Evolutionary conservation across 92 coral and sea anemone genomes (phyloP), one percentile per base, ranked within the genome.

Genomic region (Pocillopora grandis): DNA sequence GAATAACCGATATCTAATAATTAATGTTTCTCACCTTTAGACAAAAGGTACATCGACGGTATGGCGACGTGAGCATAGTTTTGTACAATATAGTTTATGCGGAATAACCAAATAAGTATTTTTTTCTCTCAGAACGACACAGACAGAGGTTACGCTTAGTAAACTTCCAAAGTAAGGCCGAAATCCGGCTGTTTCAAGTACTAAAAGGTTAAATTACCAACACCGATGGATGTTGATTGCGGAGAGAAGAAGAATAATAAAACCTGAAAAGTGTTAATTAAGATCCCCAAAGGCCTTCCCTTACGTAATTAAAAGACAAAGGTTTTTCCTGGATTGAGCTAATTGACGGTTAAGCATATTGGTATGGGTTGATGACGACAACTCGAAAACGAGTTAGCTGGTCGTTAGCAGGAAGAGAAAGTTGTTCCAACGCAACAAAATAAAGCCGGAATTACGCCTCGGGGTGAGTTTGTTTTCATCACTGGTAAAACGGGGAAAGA

Each of bases 231-330:
- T 42, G 4, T 42, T 42, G 52, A 42, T 42, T 42, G 2, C 52
- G 8, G 1, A 27, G 65, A 33, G 36, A 60, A 59, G 21, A 76
- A n/a, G 15, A 12, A 58, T 16, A 58, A 60, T 76, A 31, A 33
- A 59, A 58, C 61, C 12, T 58, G 27, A 14, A 59, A 60, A 68
- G 55, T 23, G 68, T 58, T 76, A 76, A 76, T 76, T 76, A 7
- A 33, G 66, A 75, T 75, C 52, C 79, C 76, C 48, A 20, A 57
- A 57, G 65, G 19, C 16, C 80, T 76, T 75, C 79, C 67, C 27
- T 59, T 60, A 58, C 66, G 66, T 31, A 58, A 76, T 76, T 59
- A 58, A n/a, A 23, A 57, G 36, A 76, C 80, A 76, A 76, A 76
- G 21, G 20, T 13, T 56, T 60, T 58, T 5, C 56, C 35, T 73